A percentile compares a stretch with the other conserved stretches of the same genome.
Evolutionary conservation across 2,797 vertebrate species (phyloP).

Genomic region (Acomys russatus): DNA sequence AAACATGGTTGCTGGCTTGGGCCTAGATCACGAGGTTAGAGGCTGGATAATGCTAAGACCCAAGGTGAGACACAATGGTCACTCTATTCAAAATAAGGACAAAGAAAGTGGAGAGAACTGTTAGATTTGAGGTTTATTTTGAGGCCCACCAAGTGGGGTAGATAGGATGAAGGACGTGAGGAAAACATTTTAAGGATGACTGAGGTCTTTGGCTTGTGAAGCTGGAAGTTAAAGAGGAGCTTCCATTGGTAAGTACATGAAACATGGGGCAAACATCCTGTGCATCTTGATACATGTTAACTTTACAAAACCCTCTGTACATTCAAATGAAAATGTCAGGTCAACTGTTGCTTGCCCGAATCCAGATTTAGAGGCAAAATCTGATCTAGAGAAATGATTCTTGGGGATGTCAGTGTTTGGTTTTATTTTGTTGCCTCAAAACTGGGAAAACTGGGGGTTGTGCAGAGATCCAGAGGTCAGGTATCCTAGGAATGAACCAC

Average conservation of each 20-base stretch:
- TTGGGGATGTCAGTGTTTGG: not conserved
- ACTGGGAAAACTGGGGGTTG: not conserved
- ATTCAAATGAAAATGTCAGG: slow-evolving; percentile 20
- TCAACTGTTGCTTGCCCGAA: not conserved
- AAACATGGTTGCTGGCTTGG: not conserved
- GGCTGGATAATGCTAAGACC: not conserved
- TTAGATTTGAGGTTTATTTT: not conserved
- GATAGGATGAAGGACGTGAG: not conserved
- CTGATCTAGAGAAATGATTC: not conserved
- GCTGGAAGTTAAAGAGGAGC: not conserved
- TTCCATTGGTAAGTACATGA: not conserved
- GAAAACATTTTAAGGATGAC: not conserved
- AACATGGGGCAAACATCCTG: not conserved
- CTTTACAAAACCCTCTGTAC: slow-evolving; percentile 4
- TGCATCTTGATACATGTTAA: not conserved
- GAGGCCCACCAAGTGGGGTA: not conserved
- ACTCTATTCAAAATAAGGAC: not conserved
- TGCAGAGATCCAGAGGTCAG: not conserved
- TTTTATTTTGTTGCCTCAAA: not conserved
- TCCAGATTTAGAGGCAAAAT: not conserved
- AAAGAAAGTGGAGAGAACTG: not conserved
- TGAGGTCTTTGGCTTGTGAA: not conserved
- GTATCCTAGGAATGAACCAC: not conserved
- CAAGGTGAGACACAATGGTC: not conserved
- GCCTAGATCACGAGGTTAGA: not conserved